phyloP scores from a whole-genome alignment of 2,888 invertebrate genomes.

The Mactromeris polynyma region DNA sequence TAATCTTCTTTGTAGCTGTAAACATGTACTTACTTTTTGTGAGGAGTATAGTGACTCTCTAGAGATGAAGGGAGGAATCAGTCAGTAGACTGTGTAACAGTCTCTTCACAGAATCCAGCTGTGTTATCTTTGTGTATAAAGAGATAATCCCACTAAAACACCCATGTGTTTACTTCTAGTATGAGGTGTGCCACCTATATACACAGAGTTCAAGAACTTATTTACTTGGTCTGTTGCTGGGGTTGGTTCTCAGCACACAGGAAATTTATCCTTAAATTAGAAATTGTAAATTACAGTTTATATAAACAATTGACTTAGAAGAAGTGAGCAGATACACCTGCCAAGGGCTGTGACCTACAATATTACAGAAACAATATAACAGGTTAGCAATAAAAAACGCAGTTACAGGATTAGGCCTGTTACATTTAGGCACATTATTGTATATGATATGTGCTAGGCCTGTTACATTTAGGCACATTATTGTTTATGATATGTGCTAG shows the following conservation, averaged over 20 bases:
- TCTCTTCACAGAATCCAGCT: neutral
- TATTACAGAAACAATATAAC: neutral
- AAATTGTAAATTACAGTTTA: conserved; percentile 1
- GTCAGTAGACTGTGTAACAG: conserved; percentile 3
- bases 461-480: too few species aligned
- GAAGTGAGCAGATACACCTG: neutral
- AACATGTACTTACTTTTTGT: neutral
- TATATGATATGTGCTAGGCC: too few species aligned
- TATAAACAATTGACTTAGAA: neutral
- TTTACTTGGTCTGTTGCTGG: neutral
- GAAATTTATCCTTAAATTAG: conserved; percentile 6
- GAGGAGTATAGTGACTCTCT: neutral
- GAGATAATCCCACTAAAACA: conserved; percentile 32
- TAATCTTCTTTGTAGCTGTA: too few species aligned
- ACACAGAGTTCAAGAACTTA: neutral
- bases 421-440: too few species aligned
- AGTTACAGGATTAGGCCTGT: too few species aligned
- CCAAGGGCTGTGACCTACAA: neutral
- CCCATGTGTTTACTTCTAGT: conserved; percentile 32
- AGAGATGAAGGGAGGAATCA: neutral
- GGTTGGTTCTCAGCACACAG: neutral
- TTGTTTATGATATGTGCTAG: too few species aligned
- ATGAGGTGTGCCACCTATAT: conserved; percentile 8
- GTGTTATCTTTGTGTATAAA: conserved; percentile 41
- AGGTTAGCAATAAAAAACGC: too few species aligned